A percentile compares a stretch with the other conserved stretches of the same genome.
These are phyloP conservation scores for Hyphantria cunea DNA, from an alignment of 1,140 invertebrate species.

Conservation along the genomic window DNA sequence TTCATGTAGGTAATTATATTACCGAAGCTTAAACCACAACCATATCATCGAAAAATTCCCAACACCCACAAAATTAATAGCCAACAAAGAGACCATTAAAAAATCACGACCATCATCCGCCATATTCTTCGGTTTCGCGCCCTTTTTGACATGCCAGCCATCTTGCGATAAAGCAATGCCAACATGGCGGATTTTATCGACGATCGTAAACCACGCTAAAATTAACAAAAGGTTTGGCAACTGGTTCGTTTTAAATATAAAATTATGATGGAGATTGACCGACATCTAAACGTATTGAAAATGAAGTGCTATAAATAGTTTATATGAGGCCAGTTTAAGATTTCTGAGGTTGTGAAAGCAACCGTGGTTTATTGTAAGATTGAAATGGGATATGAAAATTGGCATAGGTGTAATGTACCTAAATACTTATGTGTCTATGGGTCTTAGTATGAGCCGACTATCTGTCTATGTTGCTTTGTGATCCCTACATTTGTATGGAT, in stretches of 20 bases:
- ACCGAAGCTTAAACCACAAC: background rate
- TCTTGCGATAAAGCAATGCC: constrained; percentile 36
- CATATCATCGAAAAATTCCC: constrained; percentile 17
- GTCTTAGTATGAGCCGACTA: too few relatives aligned
- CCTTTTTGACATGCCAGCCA: constrained; percentile 40
- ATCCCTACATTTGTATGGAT: too few relatives aligned
- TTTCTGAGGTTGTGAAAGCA: constrained; percentile 11
- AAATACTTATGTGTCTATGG: too few relatives aligned
- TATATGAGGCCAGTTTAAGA: constrained; percentile 7
- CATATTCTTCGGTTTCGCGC: constrained; percentile 38
- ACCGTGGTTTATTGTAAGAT: background rate
- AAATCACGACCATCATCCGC: constrained; percentile 28
- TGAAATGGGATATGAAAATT: background rate
- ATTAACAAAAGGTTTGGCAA: constrained; percentile 49
- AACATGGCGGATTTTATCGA: constrained; percentile 37
- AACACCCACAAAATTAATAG: constrained; percentile 28
- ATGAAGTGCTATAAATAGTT: constrained; percentile 36
- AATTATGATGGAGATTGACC: constrained; percentile 40
- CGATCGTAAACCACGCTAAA: constrained; percentile 43
- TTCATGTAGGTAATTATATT: background rate
- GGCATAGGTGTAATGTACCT: too few relatives aligned
- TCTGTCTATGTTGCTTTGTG: too few relatives aligned
- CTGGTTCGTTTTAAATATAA: constrained; percentile 47
- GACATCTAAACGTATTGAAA: constrained; percentile 31
- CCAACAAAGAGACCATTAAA: constrained; percentile 33